Base-by-base conservation (phyloP, 2,888 invertebrate species). In the Diaphora mendica region DNA sequence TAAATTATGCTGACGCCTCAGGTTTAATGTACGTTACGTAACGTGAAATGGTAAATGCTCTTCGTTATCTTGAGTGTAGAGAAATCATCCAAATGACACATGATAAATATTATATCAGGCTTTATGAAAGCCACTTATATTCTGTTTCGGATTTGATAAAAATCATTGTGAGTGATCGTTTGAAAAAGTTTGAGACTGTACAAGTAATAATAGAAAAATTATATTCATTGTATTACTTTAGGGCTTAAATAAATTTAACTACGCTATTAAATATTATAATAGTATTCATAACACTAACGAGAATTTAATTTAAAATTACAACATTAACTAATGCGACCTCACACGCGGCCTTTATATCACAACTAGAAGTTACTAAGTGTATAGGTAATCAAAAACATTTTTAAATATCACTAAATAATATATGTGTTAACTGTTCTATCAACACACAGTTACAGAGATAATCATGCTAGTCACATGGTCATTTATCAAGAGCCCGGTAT, bases 1-100 rank as follows among this genome's bases (percentile, higher is more conserved):
- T 62, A 72, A 72, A 62, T 68, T 68, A 71, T 65, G 51, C 68
- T 33, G 20, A 68, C 68, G 30, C 48, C 33, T 51, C n/a, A 35
- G 51, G 62, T 30, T 30, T 30, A 30, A 62, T 62, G 62, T 30
- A 62, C 30, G 62, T 62, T 62, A 8, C 62, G 17, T 62, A 62
- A 30, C 15, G 30, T 62, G 17, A 30, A 62, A 62, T 62, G 62
- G 30, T 17, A 62, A 62, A 17, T 62, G 30, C 30, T 62, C 62
- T 30, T 15, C 62, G 26, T 17, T 62, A 30, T 15, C 30, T 62
- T 8, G 30, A 62, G 30, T 30, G 62, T 62, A 8, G 30, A 62
- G 26, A 62, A 30, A 30, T 62, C 2, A 17, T 62, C 15, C 15
- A 55, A 55, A 55, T 55, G 51, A 55, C 51, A 55, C 11, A 23